phyloP scores from a whole-genome alignment of 37 sponge, comb jelly and placozoan species.

The Oscarella lobularis region DNA sequence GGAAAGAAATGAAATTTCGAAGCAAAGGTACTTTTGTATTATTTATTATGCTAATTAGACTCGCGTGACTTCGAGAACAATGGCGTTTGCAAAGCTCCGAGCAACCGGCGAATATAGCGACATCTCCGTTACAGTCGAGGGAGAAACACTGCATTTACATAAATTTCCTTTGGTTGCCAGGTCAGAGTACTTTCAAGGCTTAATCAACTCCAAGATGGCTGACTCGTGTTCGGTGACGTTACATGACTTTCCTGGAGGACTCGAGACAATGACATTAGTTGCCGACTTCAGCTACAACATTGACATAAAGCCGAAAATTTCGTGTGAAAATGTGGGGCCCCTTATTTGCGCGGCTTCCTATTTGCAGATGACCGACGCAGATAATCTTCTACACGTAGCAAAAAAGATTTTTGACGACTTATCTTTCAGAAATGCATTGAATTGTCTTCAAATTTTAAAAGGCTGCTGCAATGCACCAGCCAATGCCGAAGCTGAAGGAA shows the following conservation, averaged over 20 bases:
- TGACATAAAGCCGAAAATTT: neutral
- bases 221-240: neutral
- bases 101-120: neutral
- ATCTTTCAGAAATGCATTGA: neutral
- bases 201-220: neutral
- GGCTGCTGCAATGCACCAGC: neutral
- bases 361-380: neutral
- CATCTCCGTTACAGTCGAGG: neutral
- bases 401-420: neutral
- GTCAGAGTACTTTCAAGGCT: neutral
- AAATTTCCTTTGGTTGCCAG: neutral
- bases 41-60: no score
- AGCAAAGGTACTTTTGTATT: no score
- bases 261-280: neutral
- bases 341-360: neutral
- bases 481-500: neutral
- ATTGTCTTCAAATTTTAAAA: neutral
- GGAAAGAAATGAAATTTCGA: no score
- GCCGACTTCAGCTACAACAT: neutral
- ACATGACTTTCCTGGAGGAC: neutral
- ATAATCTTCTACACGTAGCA: neutral
- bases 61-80: no score
- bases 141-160: neutral
- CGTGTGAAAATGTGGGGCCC: neutral
- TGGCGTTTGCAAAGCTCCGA: no score